These are phyloP conservation scores for Leucophenga varia DNA, from an alignment of 1,140 invertebrate species.

Conservation along the genomic window DNA sequence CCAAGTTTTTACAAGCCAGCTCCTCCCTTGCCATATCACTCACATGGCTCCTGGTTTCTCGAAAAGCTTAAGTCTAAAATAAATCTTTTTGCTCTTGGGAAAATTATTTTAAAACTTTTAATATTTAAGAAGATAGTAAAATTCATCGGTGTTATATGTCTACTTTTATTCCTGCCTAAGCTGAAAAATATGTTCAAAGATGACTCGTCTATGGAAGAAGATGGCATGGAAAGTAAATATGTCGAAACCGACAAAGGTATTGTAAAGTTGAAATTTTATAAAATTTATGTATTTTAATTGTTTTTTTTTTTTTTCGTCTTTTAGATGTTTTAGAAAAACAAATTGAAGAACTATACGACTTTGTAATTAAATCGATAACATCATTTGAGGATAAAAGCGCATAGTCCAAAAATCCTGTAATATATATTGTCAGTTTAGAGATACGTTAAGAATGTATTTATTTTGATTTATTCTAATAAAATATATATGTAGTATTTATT, in stretches of 20 bases:
- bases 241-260: slow-evolving; percentile 40
- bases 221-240: slow-evolving; percentile 34
- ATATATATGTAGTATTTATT: no score
- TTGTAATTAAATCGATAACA: slow-evolving; percentile 31
- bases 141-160: slow-evolving; percentile 71
- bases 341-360: slow-evolving; percentile 38
- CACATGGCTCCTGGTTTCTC: slow-evolving; percentile 60
- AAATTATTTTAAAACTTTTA: slow-evolving; percentile 70
- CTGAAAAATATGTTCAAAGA: slow-evolving; percentile 58
- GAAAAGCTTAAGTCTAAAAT: slow-evolving; percentile 67
- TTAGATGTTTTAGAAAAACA: slow-evolving; percentile 35
- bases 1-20: slow-evolving; percentile 59
- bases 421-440: no score
- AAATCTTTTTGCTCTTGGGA: slow-evolving; percentile 71
- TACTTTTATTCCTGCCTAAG: slow-evolving; percentile 73
- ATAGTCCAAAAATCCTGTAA: no score
- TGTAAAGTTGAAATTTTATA: no score
- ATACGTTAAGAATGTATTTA: no score
- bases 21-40: slow-evolving; percentile 44
- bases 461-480: no score
- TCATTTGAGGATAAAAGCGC: slow-evolving; percentile 21
- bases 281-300: background rate
- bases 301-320: slow-evolving; percentile 13
- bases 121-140: slow-evolving; percentile 78
- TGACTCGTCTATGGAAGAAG: slow-evolving; percentile 27